Percentiles rank a stretch among this genome's conserved stretches.
phyloP scores from a whole-genome alignment of 2,797 vertebrate genomes.

The Schizothorax lantsangensis region DNA sequence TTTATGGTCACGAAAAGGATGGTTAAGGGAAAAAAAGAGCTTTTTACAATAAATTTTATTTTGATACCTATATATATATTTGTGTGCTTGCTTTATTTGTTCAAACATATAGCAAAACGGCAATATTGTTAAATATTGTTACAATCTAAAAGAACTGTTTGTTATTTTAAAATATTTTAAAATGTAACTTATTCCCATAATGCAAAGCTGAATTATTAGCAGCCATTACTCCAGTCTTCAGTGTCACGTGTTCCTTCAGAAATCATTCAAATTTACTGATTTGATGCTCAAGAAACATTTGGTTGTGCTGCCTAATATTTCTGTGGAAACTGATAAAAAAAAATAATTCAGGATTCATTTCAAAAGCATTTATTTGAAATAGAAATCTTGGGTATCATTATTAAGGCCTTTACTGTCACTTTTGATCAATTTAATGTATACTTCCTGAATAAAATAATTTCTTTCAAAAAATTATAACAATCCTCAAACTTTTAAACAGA shows the following conservation, averaged over 20 bases:
- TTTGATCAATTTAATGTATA: not conserved
- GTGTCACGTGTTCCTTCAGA: not conserved
- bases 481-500: not conserved
- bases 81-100: no score
- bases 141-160: not conserved
- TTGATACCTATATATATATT: not conserved
- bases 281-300: not conserved
- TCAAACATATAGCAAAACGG: no score
- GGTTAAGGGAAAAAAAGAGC: not conserved
- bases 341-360: not conserved
- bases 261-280: not conserved
- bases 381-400: not conserved
- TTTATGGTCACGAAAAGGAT: conserved; percentile 1
- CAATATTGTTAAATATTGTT: not conserved
- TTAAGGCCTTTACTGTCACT: not conserved
- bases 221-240: not conserved
- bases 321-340: not conserved
- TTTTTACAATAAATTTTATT: not conserved
- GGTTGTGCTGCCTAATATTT: not conserved
- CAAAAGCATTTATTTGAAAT: not conserved
- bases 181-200: not conserved
- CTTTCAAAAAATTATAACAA: not conserved
- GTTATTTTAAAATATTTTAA: no score
- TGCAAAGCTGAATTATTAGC: not conserved
- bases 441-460: not conserved